Base-by-base conservation (phyloP, 2,888 invertebrate species). In the Emmelina monodactyla region DNA sequence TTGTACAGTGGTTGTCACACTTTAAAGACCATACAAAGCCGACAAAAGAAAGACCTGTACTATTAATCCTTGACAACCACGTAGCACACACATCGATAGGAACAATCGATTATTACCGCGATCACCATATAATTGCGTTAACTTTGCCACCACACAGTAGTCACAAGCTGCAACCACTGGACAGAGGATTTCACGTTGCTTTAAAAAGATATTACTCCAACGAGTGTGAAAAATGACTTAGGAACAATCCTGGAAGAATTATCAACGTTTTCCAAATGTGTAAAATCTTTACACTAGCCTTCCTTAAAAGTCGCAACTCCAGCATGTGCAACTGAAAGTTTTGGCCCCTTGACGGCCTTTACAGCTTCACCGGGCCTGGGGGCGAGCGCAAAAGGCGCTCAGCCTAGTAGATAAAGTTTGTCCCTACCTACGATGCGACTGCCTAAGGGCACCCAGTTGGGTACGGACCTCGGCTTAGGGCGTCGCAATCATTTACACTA, bases 171-270 rank as follows among this genome's bases (percentile, higher is more conserved):
- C 46, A 46, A 30, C 42, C 43, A 2, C 35, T 48, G 1, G 41
- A 44, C 28, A 14, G 40, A 15, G 32, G 39, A 7, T 37, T 45
- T 30, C 35, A 41, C 15, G 22, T 13, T 13, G 32, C 14, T 14
- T 13, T 46, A n/a, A 49, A 53, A 34, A 47, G 16, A 11, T 44
- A 32, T 32, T 49, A 41, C 30, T 32, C 42, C 5, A 19, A 12
- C n/a, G 44, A 46, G 35, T 46, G 46, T 41, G 42, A 53, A 33
- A 47, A 49, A 40, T 50, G 47, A 44, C 5, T 49, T 15, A 28
- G 40, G 2, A 46, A 46, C 33, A 39, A 51, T 37, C 50, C 50
- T 25, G 46, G 49, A 2, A 35, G 46, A 34, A 40, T 28, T 3
- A 44, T 50, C 25, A 42, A 41, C n/a, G 34, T 38, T 1, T 44